Evolutionary conservation across 2,888 invertebrate species (phyloP).

Genomic region (Apamea crenata): DNA sequence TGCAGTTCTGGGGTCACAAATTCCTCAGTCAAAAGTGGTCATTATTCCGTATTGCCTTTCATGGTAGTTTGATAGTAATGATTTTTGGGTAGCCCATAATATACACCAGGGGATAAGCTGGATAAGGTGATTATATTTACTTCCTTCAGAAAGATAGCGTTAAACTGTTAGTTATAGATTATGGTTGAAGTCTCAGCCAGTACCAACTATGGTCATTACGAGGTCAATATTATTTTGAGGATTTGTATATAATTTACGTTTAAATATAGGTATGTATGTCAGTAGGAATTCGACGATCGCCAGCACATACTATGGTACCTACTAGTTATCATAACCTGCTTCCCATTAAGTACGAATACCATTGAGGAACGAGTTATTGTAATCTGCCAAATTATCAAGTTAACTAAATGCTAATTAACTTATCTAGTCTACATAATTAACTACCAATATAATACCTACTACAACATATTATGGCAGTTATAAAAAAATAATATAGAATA

Average conservation of each 20-base stretch:
- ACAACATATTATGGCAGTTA: neutral
- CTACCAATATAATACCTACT: neutral
- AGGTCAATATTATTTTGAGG: neutral
- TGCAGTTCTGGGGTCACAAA: neutral
- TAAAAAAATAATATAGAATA: neutral
- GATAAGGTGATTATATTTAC: neutral
- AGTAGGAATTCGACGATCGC: slow-evolving; percentile 31
- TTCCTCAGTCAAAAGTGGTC: neutral
- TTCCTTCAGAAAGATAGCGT: neutral
- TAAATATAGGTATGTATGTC: slow-evolving; percentile 19
- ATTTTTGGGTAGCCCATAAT: neutral
- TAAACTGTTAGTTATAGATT: neutral
- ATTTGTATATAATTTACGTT: neutral
- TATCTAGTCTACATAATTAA: neutral
- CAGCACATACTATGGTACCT: slow-evolving; percentile 18
- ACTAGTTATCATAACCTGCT: slow-evolving; percentile 54
- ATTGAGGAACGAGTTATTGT: slow-evolving; percentile 47
- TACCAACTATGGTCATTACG: neutral
- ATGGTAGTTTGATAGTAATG: too few species aligned
- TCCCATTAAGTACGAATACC: slow-evolving; percentile 7
- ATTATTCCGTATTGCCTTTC: neutral
- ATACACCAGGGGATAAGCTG: too few species aligned
- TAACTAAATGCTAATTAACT: neutral
- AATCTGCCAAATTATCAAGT: slow-evolving; percentile 19
- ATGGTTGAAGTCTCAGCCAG: neutral